Conservation (phyloP, 2,888 invertebrate genomes). For the Deilephila porcellus region DNA sequence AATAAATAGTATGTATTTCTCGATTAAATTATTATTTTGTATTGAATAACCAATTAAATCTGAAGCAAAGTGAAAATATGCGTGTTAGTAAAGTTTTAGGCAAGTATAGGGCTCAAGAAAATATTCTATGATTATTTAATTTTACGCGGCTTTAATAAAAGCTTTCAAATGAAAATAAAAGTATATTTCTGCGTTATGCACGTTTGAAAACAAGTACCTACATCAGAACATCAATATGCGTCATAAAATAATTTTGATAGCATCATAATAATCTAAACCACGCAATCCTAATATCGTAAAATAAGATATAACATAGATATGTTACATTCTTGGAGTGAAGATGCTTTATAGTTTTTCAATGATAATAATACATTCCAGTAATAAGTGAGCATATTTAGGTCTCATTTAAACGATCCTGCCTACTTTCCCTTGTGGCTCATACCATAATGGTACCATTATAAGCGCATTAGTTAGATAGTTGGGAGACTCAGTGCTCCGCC, state of each 20-base stretch:
- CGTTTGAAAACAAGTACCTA: no score
- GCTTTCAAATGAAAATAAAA: no score
- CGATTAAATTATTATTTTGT: no score
- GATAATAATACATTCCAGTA: conserved; percentile 32
- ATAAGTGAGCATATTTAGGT: conserved; percentile 40
- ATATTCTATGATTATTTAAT: no score
- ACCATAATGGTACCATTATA: conserved; percentile 73
- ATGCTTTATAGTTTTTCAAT: conserved; percentile 35
- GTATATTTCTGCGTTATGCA: no score
- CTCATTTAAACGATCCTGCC: conserved; percentile 63
- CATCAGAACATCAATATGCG: background rate
- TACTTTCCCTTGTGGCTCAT: conserved; percentile 62
- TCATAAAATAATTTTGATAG: background rate
- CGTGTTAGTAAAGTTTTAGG: no score
- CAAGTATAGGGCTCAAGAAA: no score
- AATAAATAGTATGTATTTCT: no score
- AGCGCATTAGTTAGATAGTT: conserved; percentile 71
- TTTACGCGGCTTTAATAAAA: no score
- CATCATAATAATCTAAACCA: background rate
- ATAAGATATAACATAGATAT: conserved; percentile 4
- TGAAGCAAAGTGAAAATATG: no score
- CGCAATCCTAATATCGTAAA: background rate
- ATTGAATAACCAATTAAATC: no score
- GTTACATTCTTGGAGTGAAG: background rate
- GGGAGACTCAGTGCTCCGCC: conserved; percentile 54